Evolutionary conservation across 2,113 vertebrate genomes (phyloP), one percentile per base, ranked within the genome.

Genomic region (Peucedramus taeniatus): DNA sequence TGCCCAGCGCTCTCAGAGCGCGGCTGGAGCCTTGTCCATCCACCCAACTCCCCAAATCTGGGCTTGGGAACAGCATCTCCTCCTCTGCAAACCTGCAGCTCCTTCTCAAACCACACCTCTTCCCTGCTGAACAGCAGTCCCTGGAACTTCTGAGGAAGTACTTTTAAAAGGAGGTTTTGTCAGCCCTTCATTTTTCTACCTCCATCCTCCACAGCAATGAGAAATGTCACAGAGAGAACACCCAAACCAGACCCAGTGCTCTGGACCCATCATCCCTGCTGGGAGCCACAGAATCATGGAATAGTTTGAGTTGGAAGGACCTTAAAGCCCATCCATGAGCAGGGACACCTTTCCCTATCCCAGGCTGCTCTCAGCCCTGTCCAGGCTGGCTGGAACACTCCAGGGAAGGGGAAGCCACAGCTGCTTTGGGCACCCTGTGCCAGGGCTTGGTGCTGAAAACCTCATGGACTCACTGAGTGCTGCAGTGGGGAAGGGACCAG

Each of bases 1-100:
- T 1, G 50, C 44, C 24, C 37, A 23, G 68, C 0, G 1, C 39
- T 7, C 26, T 9, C 1, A 0, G 15, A 24, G 54, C 2, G 1
- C 23, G 35, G 51, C n/a, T 12, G 59, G 49, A 50, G 61, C 3
- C 11, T 4, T 17, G 13, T 28, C 50, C 56, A 10, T 5, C 54
- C 60, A 1, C 33, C 13, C 47, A 24, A 1, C 13, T 23, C 65
- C 40, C 22, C 11, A 3, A 35, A 63, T 40, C 22, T 7, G 33
- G 37, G 42, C 54, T 28, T 19, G n/a, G 77, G n/a, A 83, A 24
- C 44, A 37, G 3, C 4, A 2, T 42, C 75, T 59, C n/a, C 11
- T 51, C 75, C 59, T 6, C 45, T 27, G 60, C 57, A 64, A 37
- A 60, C 30, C 69, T 42, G 11, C 21, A 16, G 64, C 5, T 77